Conservation (phyloP, 30 jellyfish, hydroid and myxozoan species). For the Pelagia noctiluca region DNA sequence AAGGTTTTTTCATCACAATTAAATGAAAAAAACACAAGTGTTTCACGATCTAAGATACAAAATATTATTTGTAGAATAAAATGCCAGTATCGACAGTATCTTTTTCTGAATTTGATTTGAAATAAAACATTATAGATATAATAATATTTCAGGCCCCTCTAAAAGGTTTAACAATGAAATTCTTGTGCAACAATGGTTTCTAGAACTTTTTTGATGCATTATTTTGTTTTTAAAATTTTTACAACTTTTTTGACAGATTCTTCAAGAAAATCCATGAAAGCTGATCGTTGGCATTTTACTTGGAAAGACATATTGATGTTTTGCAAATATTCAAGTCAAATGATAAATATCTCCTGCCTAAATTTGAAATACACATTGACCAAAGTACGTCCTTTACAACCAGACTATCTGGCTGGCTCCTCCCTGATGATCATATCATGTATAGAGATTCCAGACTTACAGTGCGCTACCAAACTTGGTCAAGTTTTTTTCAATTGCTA, state of each 20-base stretch:
- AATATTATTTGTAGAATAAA: no score
- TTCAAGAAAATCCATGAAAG: slow-evolving; percentile 19
- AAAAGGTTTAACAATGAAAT: no score
- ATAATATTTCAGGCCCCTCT: no score
- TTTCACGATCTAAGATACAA: no score
- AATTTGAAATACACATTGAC: slow-evolving; percentile 24
- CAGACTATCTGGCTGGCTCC: slow-evolving; percentile 41
- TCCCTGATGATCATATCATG: slow-evolving; percentile 41
- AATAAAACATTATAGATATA: no score
- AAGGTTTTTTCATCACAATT: no score
- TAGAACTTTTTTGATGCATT: background rate
- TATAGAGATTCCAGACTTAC: slow-evolving; percentile 14
- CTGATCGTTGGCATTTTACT: slow-evolving; percentile 14
- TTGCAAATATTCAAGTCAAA: slow-evolving; percentile 8
- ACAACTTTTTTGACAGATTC: slow-evolving; percentile 1
- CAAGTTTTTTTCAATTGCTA: background rate
- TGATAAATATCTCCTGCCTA: background rate
- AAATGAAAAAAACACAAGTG: no score
- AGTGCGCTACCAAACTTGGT: slow-evolving; percentile 10
- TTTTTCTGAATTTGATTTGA: no score
- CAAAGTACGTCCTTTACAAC: slow-evolving; percentile 36
- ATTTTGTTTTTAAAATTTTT: no score
- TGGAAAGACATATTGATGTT: background rate
- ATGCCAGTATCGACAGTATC: no score
- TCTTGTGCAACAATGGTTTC: no score